These are phyloP conservation scores for Stegastes partitus DNA, from an alignment of 2,113 vertebrate genomes.

Conservation along the genomic window DNA sequence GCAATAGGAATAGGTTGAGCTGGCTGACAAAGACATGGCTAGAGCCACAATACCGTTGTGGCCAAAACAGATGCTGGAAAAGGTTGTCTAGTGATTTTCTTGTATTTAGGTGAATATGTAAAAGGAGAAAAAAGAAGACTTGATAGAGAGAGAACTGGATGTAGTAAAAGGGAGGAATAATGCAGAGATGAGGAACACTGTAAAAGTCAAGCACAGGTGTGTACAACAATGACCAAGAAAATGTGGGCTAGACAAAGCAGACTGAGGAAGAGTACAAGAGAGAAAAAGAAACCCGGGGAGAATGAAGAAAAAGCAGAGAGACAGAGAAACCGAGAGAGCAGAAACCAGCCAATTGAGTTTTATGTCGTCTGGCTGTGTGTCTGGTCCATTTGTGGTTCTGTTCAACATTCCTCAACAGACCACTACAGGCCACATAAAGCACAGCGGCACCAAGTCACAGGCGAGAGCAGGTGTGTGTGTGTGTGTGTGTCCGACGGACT, in stretches of 20 bases:
- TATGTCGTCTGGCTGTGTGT: slow-evolving; percentile 78
- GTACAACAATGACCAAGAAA: neutral
- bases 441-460: slow-evolving; percentile 51
- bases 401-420: slow-evolving; percentile 74
- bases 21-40: no score
- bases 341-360: slow-evolving; percentile 75
- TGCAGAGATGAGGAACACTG: neutral
- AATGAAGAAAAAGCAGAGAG: slow-evolving; percentile 45
- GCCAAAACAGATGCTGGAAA: no score
- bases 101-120: neutral
- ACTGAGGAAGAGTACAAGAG: neutral
- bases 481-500: slow-evolving; percentile 35
- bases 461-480: slow-evolving; percentile 64
- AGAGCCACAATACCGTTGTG: no score
- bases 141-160: neutral
- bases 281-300: neutral
- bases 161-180: no score
- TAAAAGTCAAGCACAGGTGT: neutral
- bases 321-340: slow-evolving; percentile 50
- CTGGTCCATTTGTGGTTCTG: slow-evolving; percentile 80
- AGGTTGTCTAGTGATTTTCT: neutral
- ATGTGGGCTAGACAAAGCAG: neutral
- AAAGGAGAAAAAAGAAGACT: neutral
- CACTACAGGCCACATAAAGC: slow-evolving; percentile 75
- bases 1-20: no score